A percentile compares a stretch with the other conserved stretches of the same genome.
These are phyloP conservation scores for Platygyra sinensis DNA, from an alignment of 64 coral and sea anemone species.

Conservation along the genomic window DNA sequence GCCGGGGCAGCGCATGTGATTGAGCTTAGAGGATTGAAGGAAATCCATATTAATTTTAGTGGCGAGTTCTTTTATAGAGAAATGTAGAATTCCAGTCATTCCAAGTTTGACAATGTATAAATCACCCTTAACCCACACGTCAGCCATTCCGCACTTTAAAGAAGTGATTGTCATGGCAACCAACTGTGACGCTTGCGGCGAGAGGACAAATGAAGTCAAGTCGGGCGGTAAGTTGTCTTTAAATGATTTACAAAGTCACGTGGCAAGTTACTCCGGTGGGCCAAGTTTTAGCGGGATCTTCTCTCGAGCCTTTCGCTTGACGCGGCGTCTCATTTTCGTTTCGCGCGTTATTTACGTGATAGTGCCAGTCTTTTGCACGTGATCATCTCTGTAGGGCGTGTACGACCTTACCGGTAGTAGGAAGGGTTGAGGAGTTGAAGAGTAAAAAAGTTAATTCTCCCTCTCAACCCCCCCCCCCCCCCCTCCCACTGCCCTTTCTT, in stretches of 20 bases:
- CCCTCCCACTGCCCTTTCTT: too few species aligned
- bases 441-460: not conserved
- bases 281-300: not conserved
- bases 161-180: conserved; percentile 97
- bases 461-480: too few species aligned
- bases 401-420: too few species aligned
- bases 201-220: conserved; percentile 89
- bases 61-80: too few species aligned
- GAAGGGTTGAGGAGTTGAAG: not conserved
- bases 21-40: too few species aligned
- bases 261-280: not conserved
- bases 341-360: too few species aligned
- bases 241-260: not conserved
- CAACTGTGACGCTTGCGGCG: conserved; percentile 78
- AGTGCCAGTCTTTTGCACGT: too few species aligned
- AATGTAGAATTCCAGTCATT: not conserved
- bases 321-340: too few species aligned
- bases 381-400: too few species aligned
- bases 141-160: conserved; percentile 97
- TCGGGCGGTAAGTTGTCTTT: conserved; percentile 76
- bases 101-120: too few species aligned
- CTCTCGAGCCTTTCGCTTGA: not conserved
- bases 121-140: conserved; percentile 17
- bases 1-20: too few species aligned
- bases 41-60: too few species aligned